Evolutionary conservation across 2,888 invertebrate species (phyloP), one percentile per base, ranked within the genome.

Genomic region (Neoaliturus tenellus): DNA sequence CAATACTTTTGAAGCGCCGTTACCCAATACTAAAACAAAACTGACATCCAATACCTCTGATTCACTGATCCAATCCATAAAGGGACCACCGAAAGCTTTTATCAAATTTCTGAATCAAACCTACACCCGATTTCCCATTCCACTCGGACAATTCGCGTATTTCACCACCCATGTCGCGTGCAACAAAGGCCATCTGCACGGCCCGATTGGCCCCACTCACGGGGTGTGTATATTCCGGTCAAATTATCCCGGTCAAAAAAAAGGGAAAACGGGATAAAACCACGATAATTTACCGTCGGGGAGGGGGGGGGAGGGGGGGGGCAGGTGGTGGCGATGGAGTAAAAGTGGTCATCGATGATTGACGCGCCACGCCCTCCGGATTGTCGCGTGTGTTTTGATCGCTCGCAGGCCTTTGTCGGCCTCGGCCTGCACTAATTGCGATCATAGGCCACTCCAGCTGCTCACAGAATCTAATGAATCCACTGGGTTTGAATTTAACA

Each of bases 281-380:
- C 41, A 71, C 39, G 41, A 71, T 71, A 71, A 71, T 71, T 41
- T 31, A 41, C 71, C 41, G 62, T 8, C n/a, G n/a, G n/a, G n/a
- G n/a, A n/a, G n/a, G n/a, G n/a, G n/a, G n/a, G 31, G 67, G 67
- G 31, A 33, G 31, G 12, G 5, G 39, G 35, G 20, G 71, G 39
- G 39, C 39, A 39, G 35, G 39, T 35, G 71, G 39, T 8, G 71
- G 20, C 41, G 71, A 41, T 35, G n/a, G 10, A n/a, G 71, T 33
- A 33, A n/a, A 62, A 67, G 71, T 71, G 71, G 71, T 39, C 71
- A 71, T 35, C 35, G 71, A 71, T 71, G 71, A 71, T 71, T 71
- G 71, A 71, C 71, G 41, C n/a, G 71, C 1, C 23, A 2, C 71
- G 71, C 71, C 71, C 71, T 39, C 41, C 39, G 35, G 41, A 39